phyloP scores from a whole-genome alignment of 2,797 vertebrate species.

The Phrynocephalus guinanensis region DNA sequence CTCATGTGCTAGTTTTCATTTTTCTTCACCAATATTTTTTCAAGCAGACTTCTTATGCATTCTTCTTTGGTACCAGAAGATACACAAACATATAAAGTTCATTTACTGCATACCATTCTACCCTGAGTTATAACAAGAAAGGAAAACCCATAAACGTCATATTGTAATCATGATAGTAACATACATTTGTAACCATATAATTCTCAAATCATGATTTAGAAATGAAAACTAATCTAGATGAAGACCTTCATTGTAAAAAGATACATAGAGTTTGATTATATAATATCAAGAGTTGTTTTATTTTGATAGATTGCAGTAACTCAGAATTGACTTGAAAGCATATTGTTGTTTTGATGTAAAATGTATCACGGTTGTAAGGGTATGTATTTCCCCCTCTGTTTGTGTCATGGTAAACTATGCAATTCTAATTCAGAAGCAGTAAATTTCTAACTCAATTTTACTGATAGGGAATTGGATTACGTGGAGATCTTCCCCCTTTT shows the following conservation, averaged over 20 bases:
- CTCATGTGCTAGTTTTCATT: neutral
- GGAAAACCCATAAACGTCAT: neutral
- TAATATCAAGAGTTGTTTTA: neutral
- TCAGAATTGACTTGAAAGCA: neutral
- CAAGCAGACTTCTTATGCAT: neutral
- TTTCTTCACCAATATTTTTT: conserved; percentile 6
- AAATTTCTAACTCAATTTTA: neutral
- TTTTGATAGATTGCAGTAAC: neutral
- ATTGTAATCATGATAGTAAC: neutral
- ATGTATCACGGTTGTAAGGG: neutral
- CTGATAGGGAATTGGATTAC: neutral
- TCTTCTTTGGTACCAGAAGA: neutral
- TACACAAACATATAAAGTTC: neutral
- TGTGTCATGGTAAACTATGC: neutral
- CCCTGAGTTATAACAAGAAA: neutral
- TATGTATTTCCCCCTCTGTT: neutral
- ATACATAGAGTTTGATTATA: neutral
- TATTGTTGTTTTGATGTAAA: too few relatives aligned
- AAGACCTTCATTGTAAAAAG: neutral
- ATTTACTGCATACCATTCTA: neutral
- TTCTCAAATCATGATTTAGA: neutral
- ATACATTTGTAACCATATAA: too few relatives aligned
- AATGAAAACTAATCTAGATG: neutral
- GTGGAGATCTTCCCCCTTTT: neutral
- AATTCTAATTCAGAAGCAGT: neutral